Percentiles rank a stretch among this genome's conserved stretches.
Conservation (phyloP, 2,797 vertebrate species). For the Pangasius sanitwongsei region DNA sequence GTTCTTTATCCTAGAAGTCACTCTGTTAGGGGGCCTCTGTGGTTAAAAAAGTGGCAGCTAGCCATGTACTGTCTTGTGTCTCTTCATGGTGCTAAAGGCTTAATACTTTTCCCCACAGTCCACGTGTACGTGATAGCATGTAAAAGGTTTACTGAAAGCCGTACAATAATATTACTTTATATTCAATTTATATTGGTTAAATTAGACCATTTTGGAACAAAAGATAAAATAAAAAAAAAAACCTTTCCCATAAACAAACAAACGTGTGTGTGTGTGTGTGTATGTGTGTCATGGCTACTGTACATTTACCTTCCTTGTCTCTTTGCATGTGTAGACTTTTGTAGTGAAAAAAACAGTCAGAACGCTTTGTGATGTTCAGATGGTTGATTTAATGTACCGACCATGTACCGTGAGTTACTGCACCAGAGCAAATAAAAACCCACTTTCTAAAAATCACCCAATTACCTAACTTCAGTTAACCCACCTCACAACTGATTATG, state of each 20-base stretch:
- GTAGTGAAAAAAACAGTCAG: not conserved
- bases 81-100: not conserved
- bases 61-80: slow-evolving; percentile 52
- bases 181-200: not conserved
- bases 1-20: slow-evolving; percentile 49
- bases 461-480: not conserved
- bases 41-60: slow-evolving; percentile 53
- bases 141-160: not conserved
- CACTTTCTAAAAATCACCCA: not conserved
- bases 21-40: slow-evolving; percentile 50
- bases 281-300: not conserved
- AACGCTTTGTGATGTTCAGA: not conserved
- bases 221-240: not conserved
- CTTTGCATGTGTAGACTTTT: not conserved
- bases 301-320: not conserved
- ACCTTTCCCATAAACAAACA: not conserved
- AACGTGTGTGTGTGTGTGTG: not conserved
- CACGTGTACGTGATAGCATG: not conserved
- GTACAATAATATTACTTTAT: not conserved
- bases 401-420: too few relatives aligned
- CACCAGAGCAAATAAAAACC: not conserved
- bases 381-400: too few relatives aligned
- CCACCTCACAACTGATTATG: not conserved
- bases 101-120: not conserved
- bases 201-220: not conserved